phyloP scores from a whole-genome alignment of 2,888 invertebrate species.

The Clusia tigrina region DNA sequence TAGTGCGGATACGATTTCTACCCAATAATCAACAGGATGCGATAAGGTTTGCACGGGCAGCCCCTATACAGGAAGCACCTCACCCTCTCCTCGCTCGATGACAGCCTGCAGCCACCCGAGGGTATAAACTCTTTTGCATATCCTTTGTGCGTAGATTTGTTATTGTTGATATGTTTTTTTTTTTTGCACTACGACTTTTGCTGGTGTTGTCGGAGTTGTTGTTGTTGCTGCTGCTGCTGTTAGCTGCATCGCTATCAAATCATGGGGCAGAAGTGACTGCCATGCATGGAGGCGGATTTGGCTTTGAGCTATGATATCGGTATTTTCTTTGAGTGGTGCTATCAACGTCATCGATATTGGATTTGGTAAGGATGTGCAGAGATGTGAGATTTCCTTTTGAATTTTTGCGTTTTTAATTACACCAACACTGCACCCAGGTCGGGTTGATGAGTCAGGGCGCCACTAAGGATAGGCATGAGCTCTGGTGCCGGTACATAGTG shows the following conservation, averaged over 20 bases:
- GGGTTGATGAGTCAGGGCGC: too few species aligned
- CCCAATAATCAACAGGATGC: slow-evolving; percentile 52
- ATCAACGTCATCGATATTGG: slow-evolving; percentile 30
- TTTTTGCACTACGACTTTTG: slow-evolving; percentile 14
- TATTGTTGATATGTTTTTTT: not conserved
- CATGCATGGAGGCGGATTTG: slow-evolving; percentile 45
- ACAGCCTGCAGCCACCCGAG: slow-evolving; percentile 28
- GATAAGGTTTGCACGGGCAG: slow-evolving; percentile 40
- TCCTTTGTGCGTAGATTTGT: slow-evolving; percentile 23
- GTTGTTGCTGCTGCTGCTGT: not conserved
- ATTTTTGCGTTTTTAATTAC: not conserved
- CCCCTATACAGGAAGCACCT: slow-evolving; percentile 27
- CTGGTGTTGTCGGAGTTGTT: not conserved
- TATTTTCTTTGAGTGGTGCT: slow-evolving; percentile 37
- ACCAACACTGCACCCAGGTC: too few species aligned
- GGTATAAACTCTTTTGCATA: slow-evolving; percentile 28
- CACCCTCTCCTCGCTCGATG: slow-evolving; percentile 28
- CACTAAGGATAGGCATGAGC: too few species aligned
- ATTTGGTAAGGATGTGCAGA: not conserved
- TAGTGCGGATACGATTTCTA: slow-evolving; percentile 49
- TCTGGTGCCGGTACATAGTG: too few species aligned
- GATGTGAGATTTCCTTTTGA: not conserved
- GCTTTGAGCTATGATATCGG: slow-evolving; percentile 59
- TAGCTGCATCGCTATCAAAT: slow-evolving; percentile 36
- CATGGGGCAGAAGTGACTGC: slow-evolving; percentile 17